phyloP scores from a whole-genome alignment of 2,113 vertebrate species.

The Microtus montanus region DNA sequence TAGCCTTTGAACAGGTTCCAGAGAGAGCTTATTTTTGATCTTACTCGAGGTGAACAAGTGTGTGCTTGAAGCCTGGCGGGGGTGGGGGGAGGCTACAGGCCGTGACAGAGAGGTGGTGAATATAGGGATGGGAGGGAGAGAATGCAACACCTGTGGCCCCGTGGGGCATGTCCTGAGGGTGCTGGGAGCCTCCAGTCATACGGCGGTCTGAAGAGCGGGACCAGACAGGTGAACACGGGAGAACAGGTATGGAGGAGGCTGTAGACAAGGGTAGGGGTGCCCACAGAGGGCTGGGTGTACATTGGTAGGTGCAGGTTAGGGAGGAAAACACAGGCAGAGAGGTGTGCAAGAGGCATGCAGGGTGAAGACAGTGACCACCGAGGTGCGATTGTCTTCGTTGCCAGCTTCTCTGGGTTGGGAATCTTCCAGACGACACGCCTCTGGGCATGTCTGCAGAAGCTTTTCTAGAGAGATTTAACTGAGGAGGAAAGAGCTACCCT shows the following conservation, averaged over 20 bases:
- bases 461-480: neutral
- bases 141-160: accelerated
- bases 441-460: neutral
- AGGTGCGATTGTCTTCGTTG: neutral
- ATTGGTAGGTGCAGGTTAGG: neutral
- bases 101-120: neutral
- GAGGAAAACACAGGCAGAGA: neutral
- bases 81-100: neutral
- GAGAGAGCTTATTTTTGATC: slow-evolving; percentile 79
- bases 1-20: slow-evolving; percentile 85
- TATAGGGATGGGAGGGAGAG: accelerated
- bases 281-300: neutral
- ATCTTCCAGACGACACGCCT: neutral
- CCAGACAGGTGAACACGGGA: neutral
- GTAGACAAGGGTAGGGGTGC: neutral
- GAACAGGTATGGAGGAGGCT: neutral
- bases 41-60: slow-evolving; percentile 61
- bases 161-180: accelerated
- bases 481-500: neutral
- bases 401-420: neutral
- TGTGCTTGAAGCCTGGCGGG: neutral
- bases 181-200: neutral
- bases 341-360: accelerated
- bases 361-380: neutral
- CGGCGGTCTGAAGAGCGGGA: neutral